Percentiles rank a stretch among this genome's conserved stretches.
These are phyloP conservation scores for Chiroxiphia lanceolata DNA, from an alignment of 2,797 vertebrate genomes.

Conservation along the genomic window DNA sequence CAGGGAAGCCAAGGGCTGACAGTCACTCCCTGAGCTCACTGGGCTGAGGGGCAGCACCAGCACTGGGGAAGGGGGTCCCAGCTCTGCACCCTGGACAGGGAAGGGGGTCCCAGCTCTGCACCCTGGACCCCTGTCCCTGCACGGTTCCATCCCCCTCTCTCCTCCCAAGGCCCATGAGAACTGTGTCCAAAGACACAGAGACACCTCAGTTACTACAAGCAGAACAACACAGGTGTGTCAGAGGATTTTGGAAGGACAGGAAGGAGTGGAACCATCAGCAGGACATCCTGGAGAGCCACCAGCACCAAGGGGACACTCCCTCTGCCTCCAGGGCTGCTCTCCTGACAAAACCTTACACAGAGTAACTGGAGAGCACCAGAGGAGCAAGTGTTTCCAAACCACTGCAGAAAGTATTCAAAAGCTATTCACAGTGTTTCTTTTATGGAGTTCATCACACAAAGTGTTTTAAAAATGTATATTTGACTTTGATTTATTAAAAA, in stretches of 20 bases:
- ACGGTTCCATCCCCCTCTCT: not conserved
- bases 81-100: not conserved
- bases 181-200: not conserved
- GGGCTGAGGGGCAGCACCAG: not conserved
- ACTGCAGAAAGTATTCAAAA: not conserved
- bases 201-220: not conserved
- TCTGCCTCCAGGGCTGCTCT: not conserved
- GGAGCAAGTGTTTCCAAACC: not conserved
- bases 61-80: not conserved
- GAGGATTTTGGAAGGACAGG: not conserved
- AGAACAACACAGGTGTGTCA: not conserved
- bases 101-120: too few relatives aligned
- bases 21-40: accelerated
- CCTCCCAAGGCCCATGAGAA: not conserved
- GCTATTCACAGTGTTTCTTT: not conserved
- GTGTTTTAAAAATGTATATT: not conserved
- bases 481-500: conserved; percentile 22
- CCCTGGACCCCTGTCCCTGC: not conserved
- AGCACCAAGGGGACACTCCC: accelerated
- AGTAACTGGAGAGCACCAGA: not conserved
- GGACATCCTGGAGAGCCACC: not conserved
- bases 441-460: not conserved
- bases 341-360: not conserved
- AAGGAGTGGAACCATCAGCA: not conserved
- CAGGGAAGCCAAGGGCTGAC: not conserved